Conservation (phyloP, 2,797 vertebrate species). For the Sparidentex hasta region DNA sequence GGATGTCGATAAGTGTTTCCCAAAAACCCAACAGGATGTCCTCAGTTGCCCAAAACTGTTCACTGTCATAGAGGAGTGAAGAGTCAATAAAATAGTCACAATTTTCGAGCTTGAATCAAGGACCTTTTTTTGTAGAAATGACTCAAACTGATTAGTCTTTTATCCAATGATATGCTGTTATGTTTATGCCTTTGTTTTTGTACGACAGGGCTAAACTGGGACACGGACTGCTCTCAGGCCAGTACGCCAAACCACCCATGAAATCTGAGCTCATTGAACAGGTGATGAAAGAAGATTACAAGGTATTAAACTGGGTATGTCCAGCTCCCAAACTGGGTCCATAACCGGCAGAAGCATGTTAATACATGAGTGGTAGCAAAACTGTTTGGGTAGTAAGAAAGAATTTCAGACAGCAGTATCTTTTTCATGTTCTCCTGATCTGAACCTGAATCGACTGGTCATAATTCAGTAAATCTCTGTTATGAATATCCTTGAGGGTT, state of each 20-base stretch:
- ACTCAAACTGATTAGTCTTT: too few species aligned
- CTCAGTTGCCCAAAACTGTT: too few species aligned
- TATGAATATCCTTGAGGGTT: slow-evolving; percentile 1
- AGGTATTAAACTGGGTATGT: slow-evolving; percentile 92
- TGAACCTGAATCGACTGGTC: slow-evolving; percentile 1
- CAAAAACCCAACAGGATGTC: too few species aligned
- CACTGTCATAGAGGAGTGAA: too few species aligned
- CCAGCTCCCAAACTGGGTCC: slow-evolving; percentile 70
- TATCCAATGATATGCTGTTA: background rate
- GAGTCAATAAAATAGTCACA: too few species aligned
- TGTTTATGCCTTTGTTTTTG: slow-evolving; percentile 60
- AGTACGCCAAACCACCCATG: slow-evolving; percentile 95
- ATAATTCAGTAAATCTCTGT: background rate
- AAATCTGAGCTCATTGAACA: slow-evolving; percentile 99
- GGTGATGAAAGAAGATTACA: slow-evolving; percentile 99
- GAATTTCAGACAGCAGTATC: background rate
- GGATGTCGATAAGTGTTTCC: too few species aligned
- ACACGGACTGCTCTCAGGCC: slow-evolving; percentile 97
- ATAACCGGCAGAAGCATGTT: slow-evolving; percentile 62
- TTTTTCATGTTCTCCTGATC: slow-evolving; percentile 7
- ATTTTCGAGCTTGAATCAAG: too few species aligned
- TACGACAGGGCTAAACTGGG: slow-evolving; percentile 94
- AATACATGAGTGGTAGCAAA: slow-evolving; percentile 32
- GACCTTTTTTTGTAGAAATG: too few species aligned
- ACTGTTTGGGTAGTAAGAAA: background rate